Evolutionary conservation across 2,888 invertebrate genomes (phyloP).

Genomic region (Tromatobia lineatoria): DNA sequence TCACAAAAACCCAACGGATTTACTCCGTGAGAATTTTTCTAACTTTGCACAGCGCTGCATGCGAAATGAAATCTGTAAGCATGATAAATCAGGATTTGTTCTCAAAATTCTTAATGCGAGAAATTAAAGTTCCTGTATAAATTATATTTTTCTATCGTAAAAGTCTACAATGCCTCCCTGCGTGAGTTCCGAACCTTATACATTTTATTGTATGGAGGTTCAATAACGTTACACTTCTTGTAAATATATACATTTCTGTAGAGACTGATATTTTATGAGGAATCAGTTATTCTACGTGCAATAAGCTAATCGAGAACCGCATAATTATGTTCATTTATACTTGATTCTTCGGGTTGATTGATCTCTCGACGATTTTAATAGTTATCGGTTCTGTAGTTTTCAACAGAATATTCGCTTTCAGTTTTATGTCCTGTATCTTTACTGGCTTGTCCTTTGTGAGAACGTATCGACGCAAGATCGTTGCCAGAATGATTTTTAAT

Average conservation of each 20-base stretch:
- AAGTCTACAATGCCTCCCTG: too few relatives aligned
- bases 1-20: too few relatives aligned
- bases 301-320: neutral
- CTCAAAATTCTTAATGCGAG: too few relatives aligned
- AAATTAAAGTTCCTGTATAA: too few relatives aligned
- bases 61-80: too few relatives aligned
- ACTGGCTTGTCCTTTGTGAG: conserved; percentile 71
- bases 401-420: conserved; percentile 72
- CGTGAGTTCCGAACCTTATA: too few relatives aligned
- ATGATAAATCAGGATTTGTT: too few relatives aligned
- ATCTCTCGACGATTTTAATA: conserved; percentile 68
- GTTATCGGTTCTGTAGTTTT: conserved; percentile 70
- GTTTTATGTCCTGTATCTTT: conserved; percentile 69
- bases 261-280: neutral
- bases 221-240: too few relatives aligned
- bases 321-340: neutral
- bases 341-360: neutral
- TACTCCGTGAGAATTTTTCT: too few relatives aligned
- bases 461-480: conserved; percentile 81
- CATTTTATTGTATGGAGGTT: too few relatives aligned
- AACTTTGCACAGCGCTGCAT: too few relatives aligned
- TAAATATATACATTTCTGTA: neutral
- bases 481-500: conserved; percentile 84
- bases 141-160: too few relatives aligned
- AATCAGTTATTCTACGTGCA: neutral